Evolutionary conservation across 2,888 invertebrate species (phyloP), one percentile per base, ranked within the genome.

Genomic region (Pseudanteris insignis): DNA sequence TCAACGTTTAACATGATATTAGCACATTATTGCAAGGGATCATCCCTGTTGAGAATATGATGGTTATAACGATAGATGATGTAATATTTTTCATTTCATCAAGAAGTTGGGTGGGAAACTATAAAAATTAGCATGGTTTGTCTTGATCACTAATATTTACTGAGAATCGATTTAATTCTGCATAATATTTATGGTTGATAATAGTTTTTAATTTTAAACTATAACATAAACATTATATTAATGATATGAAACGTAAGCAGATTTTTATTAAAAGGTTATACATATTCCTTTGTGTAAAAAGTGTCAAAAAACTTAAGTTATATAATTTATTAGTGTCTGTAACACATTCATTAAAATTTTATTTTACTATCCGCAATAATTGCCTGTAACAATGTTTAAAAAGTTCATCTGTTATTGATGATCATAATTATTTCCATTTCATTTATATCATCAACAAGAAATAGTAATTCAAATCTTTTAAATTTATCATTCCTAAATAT

Each of bases 21-120:
- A n/a, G 14, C 25, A 11, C 3, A 26, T 28, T 38, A 26, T 47
- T 25, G 24, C 26, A 1, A 21, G n/a, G 10, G 30, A 53, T 32
- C 54, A 54, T 46, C 54, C 54, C 54, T 54, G 40, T 24, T 33
- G 33, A 9, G 25, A 33, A 9, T 55, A 40, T 40, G 47, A 55
- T 55, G 55, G 47, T 55, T 55, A 47, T 46, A 38, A 57, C 48
- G 36, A 48, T 10, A 30, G 30, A 36, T 55, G 55, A 55, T 55
- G 47, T 55, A 47, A 47, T 48, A 36, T 24, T 36, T 51, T 40
- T 51, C 34, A 2, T 3, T 33, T 18, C 24, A 11, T 13, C 41
- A 5, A n/a, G 36, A 29, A 24, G 43, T 30, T 24, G 51, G 30
- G 25, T 43, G 41, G 24, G 28, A 34, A 34, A 18, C 21, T n/a